Conservation (phyloP, 2,888 invertebrate species). For the Caenorhabditis sulstoni region DNA sequence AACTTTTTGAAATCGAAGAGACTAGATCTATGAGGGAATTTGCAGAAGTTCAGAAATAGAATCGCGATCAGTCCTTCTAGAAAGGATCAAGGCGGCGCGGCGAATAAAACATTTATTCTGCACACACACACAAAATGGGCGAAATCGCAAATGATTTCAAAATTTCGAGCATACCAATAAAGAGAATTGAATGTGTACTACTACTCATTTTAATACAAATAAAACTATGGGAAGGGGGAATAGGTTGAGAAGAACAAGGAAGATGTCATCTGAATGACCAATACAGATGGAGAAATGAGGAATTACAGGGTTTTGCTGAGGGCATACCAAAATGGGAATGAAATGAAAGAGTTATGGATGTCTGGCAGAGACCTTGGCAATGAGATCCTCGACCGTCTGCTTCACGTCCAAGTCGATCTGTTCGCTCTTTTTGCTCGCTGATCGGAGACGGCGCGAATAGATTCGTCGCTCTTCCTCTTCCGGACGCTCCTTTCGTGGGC, state of each 20-base stretch:
- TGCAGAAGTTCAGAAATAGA: too few species aligned
- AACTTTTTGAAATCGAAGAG: too few species aligned
- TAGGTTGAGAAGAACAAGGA: slow-evolving; percentile 1
- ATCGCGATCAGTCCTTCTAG: too few species aligned
- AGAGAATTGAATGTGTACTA: too few species aligned
- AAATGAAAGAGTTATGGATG: not conserved
- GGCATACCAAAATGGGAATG: not conserved
- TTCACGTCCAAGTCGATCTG: not conserved
- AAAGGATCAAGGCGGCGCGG: not conserved
- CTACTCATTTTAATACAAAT: too few species aligned
- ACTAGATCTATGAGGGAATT: too few species aligned
- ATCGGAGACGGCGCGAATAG: slow-evolving; percentile 12
- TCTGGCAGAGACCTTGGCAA: not conserved
- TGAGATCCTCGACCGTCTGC: not conserved
- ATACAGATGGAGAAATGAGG: not conserved
- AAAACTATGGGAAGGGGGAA: not conserved
- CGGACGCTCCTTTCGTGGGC: slow-evolving; percentile 22
- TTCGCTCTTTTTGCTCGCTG: not conserved
- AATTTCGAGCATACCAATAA: too few species aligned
- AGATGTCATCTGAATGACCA: slow-evolving; percentile 13
- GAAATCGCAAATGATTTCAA: too few species aligned
- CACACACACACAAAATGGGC: too few species aligned
- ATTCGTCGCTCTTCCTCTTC: slow-evolving; percentile 6
- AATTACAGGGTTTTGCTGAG: not conserved
- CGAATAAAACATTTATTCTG: too few species aligned